Evolutionary conservation across 2,113 vertebrate species (phyloP).

Genomic region (Propithecus coquereli): DNA sequence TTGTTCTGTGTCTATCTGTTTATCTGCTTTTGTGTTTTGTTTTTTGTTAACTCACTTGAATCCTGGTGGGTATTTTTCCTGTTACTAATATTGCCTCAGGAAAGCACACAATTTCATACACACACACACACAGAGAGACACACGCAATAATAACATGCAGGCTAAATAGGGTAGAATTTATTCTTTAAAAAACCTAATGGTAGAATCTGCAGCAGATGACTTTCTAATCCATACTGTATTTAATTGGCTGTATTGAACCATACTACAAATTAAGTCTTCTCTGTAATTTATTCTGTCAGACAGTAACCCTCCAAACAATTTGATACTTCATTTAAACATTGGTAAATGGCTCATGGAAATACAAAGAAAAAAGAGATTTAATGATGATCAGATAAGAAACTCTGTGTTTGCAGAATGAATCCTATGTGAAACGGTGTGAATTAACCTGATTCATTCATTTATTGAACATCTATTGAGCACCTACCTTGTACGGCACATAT

Average conservation of each 20-base stretch:
- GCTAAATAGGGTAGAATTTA: conserved; percentile 65
- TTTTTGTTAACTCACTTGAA: conserved; percentile 64
- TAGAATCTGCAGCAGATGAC: conserved; percentile 77
- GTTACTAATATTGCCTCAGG: conserved; percentile 55
- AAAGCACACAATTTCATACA: neutral
- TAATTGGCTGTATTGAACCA: conserved; percentile 84
- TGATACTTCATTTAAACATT: conserved; percentile 80
- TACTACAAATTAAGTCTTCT: conserved; percentile 82
- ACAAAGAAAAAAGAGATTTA: conserved; percentile 42
- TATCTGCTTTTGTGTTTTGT: conserved; percentile 53
- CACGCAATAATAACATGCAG: conserved; percentile 63
- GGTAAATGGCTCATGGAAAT: conserved; percentile 76
- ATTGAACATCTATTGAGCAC: neutral
- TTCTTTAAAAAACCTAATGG: conserved; percentile 73
- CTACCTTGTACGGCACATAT: neutral
- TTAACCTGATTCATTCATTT: neutral
- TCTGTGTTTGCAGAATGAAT: conserved; percentile 39
- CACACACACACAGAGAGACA: neutral
- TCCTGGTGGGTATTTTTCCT: neutral
- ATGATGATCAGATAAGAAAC: conserved; percentile 54
- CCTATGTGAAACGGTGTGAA: neutral
- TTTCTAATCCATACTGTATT: conserved; percentile 82
- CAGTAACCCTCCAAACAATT: conserved; percentile 80
- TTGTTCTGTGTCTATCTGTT: conserved; percentile 55
- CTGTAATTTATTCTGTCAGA: conserved; percentile 80